These are phyloP conservation scores for Gorilla gorilla DNA, from an alignment of 2,113 vertebrate species.

Conservation along the genomic window DNA sequence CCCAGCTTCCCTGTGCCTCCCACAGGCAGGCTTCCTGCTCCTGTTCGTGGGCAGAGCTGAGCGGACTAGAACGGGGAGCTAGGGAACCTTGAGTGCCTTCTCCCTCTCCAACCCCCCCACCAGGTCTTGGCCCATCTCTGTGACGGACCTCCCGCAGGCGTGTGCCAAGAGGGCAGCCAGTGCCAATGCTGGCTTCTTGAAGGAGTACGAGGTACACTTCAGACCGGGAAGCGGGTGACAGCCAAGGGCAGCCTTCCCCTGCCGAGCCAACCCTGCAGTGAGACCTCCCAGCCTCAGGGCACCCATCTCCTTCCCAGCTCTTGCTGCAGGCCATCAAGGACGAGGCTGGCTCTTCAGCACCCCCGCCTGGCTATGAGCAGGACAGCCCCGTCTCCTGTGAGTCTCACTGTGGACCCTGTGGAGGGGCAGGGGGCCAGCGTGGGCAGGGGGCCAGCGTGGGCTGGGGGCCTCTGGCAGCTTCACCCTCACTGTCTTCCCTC, in stretches of 20 bases:
- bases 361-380: constrained; percentile 73
- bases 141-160: constrained; percentile 79
- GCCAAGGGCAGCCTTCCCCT: rapidly evolving
- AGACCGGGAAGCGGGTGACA: not conserved
- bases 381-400: constrained; percentile 58
- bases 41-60: not conserved
- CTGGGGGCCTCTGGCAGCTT: not conserved
- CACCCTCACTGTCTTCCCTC: not conserved
- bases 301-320: constrained; percentile 63
- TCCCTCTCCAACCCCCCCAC: not conserved
- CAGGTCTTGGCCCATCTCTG: constrained; percentile 78
- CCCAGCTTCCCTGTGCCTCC: not conserved
- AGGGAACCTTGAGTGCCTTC: not conserved
- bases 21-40: not conserved
- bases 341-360: constrained; percentile 60
- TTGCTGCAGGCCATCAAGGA: constrained; percentile 78
- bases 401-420: not conserved
- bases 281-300: not conserved
- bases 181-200: constrained; percentile 80
- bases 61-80: not conserved
- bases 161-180: constrained; percentile 72
- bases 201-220: constrained; percentile 81
- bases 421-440: rapidly evolving
- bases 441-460: rapidly evolving
- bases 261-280: not conserved